phyloP scores from a whole-genome alignment of 2,888 invertebrate species.

The Rhodophaea formosa region DNA sequence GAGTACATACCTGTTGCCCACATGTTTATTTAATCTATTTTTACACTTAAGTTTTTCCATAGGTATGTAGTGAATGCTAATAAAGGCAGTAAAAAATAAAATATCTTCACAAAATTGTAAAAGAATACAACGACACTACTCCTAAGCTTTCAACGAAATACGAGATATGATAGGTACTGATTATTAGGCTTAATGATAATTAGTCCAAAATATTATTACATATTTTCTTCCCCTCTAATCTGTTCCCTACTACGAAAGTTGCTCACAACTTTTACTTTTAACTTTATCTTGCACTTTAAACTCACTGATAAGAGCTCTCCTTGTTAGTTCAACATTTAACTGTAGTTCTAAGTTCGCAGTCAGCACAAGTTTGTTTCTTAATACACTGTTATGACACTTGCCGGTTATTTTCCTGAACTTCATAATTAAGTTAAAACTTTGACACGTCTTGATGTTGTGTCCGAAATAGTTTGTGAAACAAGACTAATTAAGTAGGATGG shows the following conservation, averaged over 20 bases:
- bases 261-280: not conserved
- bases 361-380: conserved; percentile 4
- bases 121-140: too few species aligned
- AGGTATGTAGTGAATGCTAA: too few species aligned
- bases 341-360: conserved; percentile 5
- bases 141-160: too few species aligned
- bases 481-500: not conserved
- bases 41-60: too few species aligned
- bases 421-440: conserved; percentile 4
- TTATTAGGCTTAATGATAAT: too few species aligned
- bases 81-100: too few species aligned
- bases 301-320: conserved; percentile 6
- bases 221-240: too few species aligned
- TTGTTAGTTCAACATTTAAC: conserved; percentile 11
- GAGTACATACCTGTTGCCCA: too few species aligned
- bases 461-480: not conserved
- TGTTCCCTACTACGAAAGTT: not conserved
- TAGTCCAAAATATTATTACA: too few species aligned
- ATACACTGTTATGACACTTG: conserved; percentile 10
- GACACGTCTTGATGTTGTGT: not conserved
- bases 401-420: conserved; percentile 3
- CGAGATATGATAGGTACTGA: too few species aligned
- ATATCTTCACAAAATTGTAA: too few species aligned
- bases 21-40: too few species aligned
- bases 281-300: conserved; percentile 5